Evolutionary conservation across 2,113 vertebrate genomes (phyloP).

Genomic region (Panurus biarmicus): DNA sequence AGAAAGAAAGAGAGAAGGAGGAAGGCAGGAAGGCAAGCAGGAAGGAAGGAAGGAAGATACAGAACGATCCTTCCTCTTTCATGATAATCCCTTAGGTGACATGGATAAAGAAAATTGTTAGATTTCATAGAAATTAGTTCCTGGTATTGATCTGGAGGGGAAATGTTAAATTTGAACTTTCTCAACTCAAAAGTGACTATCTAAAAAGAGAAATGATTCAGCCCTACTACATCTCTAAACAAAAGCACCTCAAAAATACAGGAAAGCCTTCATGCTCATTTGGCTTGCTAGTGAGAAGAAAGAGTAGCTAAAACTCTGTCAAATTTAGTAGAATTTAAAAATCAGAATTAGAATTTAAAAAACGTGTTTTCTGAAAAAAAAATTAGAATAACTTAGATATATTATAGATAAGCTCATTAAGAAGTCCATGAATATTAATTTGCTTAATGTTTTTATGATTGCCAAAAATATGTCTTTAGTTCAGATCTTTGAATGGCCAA

Average conservation of each 20-base stretch:
- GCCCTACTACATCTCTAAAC: no score
- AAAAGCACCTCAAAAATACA: background rate
- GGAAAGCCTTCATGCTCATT: rapidly evolving
- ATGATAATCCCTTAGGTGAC: background rate
- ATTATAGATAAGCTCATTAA: background rate
- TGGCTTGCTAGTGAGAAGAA: background rate
- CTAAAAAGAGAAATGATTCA: background rate
- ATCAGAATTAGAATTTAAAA: background rate
- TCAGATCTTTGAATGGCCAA: background rate
- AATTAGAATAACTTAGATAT: no score
- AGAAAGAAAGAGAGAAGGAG: rapidly evolving
- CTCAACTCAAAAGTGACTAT: background rate
- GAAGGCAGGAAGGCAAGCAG: no score
- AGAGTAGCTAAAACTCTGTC: background rate
- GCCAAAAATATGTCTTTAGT: background rate
- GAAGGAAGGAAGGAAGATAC: no score
- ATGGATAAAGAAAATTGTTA: background rate
- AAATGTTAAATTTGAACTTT: background rate
- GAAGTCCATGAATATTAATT: background rate
- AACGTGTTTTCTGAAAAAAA: background rate
- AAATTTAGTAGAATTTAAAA: background rate
- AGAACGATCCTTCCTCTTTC: background rate
- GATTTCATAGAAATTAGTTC: background rate
- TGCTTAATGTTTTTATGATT: background rate
- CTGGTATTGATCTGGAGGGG: rapidly evolving